Evolutionary conservation across 2,113 vertebrate species (phyloP), one percentile per base, ranked within the genome.

Genomic region (Malurus cyaneus): DNA sequence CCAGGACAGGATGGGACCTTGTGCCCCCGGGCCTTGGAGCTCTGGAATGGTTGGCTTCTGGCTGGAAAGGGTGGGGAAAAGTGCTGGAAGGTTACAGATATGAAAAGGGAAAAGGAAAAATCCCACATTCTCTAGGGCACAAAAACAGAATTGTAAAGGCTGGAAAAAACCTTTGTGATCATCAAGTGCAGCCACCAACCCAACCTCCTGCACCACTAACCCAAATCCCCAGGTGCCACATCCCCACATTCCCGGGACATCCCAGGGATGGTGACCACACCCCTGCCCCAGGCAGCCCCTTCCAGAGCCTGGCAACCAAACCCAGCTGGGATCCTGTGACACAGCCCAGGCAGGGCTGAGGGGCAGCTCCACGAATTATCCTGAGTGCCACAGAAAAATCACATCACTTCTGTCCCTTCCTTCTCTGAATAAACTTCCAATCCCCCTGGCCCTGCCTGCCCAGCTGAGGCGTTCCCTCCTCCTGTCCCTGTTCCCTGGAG

Each of bases 331-430:
- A 16, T 52, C 28, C 50, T 52, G 50, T 18, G 52, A 44, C 7
- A 5, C 16, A 60, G 21, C 34, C 21, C 24, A 24, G 12, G 2
- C 10, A 11, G 19, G 29, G 5, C 25, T 61, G 29, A 46, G 11
- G 19, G 52, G 49, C 57, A 24, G 9, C 20, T 60, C 17, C 5
- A 2, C 0, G 1, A 28, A 9, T 4, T 41, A 42, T 57, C 42
- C 23, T 53, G 46, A 25, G 53, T 21, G 19, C 9, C 29, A 11
- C 4, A 26, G 44, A 50, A 39, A 61, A 42, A 23, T 31, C 60
- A 62, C 0, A 0, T 15, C 42, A 20, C 23, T 53, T 67, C 29
- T 39, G 5, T 67, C 26, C 49, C 31, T 77, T 34, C 64, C 78
- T 36, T 13, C 39, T 13, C 5, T 21, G 31, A 13, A 21, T 14